phyloP scores from a whole-genome alignment of 2,888 invertebrate genomes.

The Merodon equestris region DNA sequence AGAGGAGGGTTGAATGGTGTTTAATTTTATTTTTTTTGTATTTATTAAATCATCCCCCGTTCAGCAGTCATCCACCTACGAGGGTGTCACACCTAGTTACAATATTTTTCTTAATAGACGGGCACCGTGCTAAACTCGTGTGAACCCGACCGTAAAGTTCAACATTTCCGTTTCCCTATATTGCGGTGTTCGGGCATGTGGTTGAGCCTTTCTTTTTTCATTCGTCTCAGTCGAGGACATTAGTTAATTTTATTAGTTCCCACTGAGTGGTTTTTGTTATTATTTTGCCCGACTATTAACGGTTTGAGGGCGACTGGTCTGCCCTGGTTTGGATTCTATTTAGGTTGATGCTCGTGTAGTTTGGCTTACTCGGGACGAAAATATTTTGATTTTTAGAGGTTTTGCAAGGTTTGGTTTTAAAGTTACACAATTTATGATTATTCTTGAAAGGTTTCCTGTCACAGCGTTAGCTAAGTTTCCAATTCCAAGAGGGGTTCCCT shows the following conservation, averaged over 20 bases:
- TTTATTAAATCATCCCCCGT: constrained; percentile 48
- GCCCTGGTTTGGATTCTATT: constrained; percentile 31
- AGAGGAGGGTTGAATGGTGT: constrained; percentile 8
- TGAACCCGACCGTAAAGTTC: constrained; percentile 65
- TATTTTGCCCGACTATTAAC: not conserved
- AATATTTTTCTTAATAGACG: constrained; percentile 36
- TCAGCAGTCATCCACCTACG: constrained; percentile 20
- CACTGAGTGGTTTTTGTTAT: constrained; percentile 39
- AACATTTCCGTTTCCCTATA: constrained; percentile 37
- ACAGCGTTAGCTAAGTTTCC: too few species aligned
- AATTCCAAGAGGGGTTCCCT: too few species aligned
- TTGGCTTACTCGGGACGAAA: constrained; percentile 28
- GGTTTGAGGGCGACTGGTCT: constrained; percentile 24
- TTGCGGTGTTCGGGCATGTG: constrained; percentile 47
- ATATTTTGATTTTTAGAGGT: too few species aligned
- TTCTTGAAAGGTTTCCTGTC: too few species aligned
- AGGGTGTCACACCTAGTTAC: constrained; percentile 49
- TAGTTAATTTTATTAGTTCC: constrained; percentile 65
- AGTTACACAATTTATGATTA: too few species aligned
- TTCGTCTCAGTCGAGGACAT: constrained; percentile 63
- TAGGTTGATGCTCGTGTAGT: constrained; percentile 10
- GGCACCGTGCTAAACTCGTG: constrained; percentile 47
- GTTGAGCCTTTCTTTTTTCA: constrained; percentile 16
- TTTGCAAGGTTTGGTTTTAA: too few species aligned
- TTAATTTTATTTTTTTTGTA: constrained; percentile 14